Evolutionary conservation across 2,888 invertebrate species (phyloP).

Genomic region (Macrosoma leucophasiata): DNA sequence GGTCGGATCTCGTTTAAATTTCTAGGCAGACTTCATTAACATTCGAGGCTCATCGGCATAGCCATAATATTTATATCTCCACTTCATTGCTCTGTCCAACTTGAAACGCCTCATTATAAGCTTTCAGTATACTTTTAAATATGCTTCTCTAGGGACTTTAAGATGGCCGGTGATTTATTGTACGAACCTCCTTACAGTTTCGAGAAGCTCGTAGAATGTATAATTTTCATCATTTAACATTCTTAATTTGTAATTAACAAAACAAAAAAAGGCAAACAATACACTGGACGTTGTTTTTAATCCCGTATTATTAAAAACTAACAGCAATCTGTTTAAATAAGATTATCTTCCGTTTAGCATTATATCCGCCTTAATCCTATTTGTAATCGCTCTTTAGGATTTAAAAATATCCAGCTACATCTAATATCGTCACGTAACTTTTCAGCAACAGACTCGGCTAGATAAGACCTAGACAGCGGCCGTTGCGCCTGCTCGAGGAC

Average conservation of each 20-base stretch:
- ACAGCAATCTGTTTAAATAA: too few species aligned
- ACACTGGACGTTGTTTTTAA: too few species aligned
- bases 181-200: constrained; percentile 32
- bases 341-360: too few species aligned
- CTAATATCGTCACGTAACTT: constrained; percentile 42
- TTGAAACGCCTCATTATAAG: constrained; percentile 47
- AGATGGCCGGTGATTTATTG: constrained; percentile 41
- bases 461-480: constrained; percentile 29
- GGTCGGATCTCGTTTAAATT: too few species aligned
- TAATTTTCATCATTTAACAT: too few species aligned
- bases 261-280: too few species aligned
- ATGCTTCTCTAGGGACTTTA: constrained; percentile 39
- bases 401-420: constrained; percentile 34
- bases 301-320: too few species aligned
- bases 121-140: constrained; percentile 47
- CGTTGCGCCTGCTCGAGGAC: constrained; percentile 15
- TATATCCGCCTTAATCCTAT: too few species aligned
- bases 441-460: constrained; percentile 25
- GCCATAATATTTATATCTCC: constrained; percentile 21
- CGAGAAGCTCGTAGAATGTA: constrained; percentile 30
- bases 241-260: too few species aligned
- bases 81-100: constrained; percentile 33
- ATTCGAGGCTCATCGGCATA: too few species aligned
- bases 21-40: too few species aligned
- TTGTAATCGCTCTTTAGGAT: too few species aligned